phyloP scores from a whole-genome alignment of 2,888 invertebrate species.

The Charanyca ferruginea region DNA sequence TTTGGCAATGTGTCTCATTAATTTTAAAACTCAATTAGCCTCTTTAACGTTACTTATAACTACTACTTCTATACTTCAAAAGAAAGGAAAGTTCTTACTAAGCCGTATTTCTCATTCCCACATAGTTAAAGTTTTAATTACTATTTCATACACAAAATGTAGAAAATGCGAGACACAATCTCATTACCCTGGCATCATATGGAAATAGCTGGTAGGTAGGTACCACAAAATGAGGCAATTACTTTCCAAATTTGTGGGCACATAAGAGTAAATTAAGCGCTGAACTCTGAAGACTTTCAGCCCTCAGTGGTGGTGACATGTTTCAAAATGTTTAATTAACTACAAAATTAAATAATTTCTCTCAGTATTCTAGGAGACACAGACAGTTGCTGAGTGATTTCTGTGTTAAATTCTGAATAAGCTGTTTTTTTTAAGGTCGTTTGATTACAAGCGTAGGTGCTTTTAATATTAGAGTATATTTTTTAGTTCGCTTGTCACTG shows the following conservation, averaged over 20 bases:
- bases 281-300: conserved; percentile 36
- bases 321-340: conserved; percentile 24
- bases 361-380: not conserved
- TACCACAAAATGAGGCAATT: conserved; percentile 61
- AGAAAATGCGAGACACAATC: conserved; percentile 54
- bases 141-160: conserved; percentile 35
- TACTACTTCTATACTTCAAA: too few species aligned
- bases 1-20: not conserved
- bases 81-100: conserved; percentile 14
- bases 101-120: conserved; percentile 6
- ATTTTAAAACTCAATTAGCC: not conserved
- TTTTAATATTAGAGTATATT: too few species aligned
- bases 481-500: too few species aligned
- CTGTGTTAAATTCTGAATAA: not conserved
- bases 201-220: conserved; percentile 32
- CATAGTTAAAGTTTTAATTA: conserved; percentile 53
- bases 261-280: conserved; percentile 58
- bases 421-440: not conserved
- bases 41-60: not conserved
- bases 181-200: conserved; percentile 47
- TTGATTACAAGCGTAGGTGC: not conserved
- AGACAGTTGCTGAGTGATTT: not conserved
- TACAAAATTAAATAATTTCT: not conserved
- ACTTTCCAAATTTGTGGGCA: conserved; percentile 60
- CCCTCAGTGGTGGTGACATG: conserved; percentile 23